Evolutionary conservation across 2,888 invertebrate species (phyloP).

Genomic region (Leptinotarsa tumamoca): DNA sequence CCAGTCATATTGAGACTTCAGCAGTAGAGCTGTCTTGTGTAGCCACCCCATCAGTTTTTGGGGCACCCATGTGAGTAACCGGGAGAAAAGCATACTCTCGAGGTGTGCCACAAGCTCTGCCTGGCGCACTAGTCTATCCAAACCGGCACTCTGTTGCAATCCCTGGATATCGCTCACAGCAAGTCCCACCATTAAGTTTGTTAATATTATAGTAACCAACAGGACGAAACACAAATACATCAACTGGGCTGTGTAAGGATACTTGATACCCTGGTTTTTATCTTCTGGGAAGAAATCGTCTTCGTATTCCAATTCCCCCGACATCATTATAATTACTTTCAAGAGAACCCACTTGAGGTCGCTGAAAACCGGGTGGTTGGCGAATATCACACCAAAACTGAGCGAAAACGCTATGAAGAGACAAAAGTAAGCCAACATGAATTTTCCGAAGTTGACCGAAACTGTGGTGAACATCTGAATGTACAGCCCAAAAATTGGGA

Average conservation of each 20-base stretch:
- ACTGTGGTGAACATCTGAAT: conserved; percentile 91
- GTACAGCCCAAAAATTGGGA: conserved; percentile 87
- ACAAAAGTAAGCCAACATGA: conserved; percentile 84
- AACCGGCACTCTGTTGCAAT: conserved; percentile 82
- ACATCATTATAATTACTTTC: conserved; percentile 90
- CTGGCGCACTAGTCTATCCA: conserved; percentile 84
- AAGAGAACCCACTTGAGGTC: conserved; percentile 75
- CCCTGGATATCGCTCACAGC: conserved; percentile 89
- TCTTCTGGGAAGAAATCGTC: conserved; percentile 79
- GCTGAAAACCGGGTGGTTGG: conserved; percentile 79
- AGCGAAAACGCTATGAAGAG: conserved; percentile 84
- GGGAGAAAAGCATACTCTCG: conserved; percentile 86
- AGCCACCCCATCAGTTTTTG: conserved; percentile 74
- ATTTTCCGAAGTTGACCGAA: conserved; percentile 84
- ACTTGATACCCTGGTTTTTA: conserved; percentile 62
- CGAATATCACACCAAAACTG: conserved; percentile 85
- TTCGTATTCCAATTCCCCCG: conserved; percentile 87
- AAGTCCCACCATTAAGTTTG: conserved; percentile 85
- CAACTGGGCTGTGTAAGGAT: conserved; percentile 80
- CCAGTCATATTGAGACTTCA: conserved; percentile 80
- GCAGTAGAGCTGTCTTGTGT: conserved; percentile 79
- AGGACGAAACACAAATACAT: conserved; percentile 83
- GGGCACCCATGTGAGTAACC: conserved; percentile 74
- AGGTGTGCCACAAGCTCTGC: conserved; percentile 85
- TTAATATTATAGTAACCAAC: conserved; percentile 83